Base-by-base conservation (phyloP, 92 coral and sea anemone genomes). In the Porites lobata region DNA sequence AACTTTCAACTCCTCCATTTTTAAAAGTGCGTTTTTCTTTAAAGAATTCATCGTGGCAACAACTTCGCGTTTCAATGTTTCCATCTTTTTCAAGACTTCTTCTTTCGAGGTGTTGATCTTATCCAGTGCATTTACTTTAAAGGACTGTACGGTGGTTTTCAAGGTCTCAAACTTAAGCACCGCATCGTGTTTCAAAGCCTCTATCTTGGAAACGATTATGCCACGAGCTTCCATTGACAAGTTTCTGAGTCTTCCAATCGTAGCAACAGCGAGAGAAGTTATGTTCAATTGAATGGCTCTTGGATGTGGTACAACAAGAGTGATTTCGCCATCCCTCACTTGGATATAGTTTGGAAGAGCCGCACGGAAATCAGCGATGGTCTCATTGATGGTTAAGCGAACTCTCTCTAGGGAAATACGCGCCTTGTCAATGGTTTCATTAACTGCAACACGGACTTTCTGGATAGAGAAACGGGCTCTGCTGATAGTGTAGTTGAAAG, bases 251-350 rank as follows among this genome's bases (percentile, higher is more conserved):
- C 76, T 92, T 65, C 89, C 87, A 13, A 86, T 89, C 5, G 92
- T 92, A 29, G 78, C 90, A 61, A 76, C 65, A 51, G 93, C 78
- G 50, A 96, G 63, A 51, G 92, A 69, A 65, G 53, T 86, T 72
- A 93, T 90, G 63, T 85, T 90, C 9, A 92, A 92, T 43, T 56
- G 79, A 26, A 95, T 77, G 15, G 85, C 75, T 61, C 81, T 76
- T 9, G 93, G 92, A 76, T 95, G 98, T 47, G 98, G 98, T 53
- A 95, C 89, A 22, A 80, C 76, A 17, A 95, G 18, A 51, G 90
- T 72, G 12, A 95, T 80, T n/a, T 89, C 81, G 18, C 93, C 95
- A 4, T 93, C 88, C 9, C 86, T 85, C 14, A 95, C 91, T 54
- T 80, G 96, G 74, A 95, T 82, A 78, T 93, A 93, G 22, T 87